phyloP scores from a whole-genome alignment of 2,888 invertebrate genomes.

The Callosobruchus maculatus region DNA sequence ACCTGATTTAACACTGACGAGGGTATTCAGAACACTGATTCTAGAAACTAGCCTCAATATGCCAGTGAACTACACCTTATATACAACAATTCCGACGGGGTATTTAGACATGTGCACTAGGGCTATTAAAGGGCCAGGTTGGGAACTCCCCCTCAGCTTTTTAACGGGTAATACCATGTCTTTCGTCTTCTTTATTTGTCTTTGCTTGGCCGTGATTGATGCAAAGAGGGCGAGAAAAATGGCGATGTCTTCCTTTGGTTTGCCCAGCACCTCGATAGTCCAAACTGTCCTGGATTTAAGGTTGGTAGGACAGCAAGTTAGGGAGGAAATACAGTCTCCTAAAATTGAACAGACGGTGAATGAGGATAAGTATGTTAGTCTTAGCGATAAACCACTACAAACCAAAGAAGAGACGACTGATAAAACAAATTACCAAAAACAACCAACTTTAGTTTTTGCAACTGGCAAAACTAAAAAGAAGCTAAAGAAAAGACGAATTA shows the following conservation, averaged over 20 bases:
- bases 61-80: slow-evolving; percentile 64
- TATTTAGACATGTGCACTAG: slow-evolving; percentile 67
- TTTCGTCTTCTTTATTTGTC: slow-evolving; percentile 58
- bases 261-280: slow-evolving; percentile 52
- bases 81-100: slow-evolving; percentile 60
- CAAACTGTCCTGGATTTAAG: slow-evolving; percentile 63
- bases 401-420: slow-evolving; percentile 1
- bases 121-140: slow-evolving; percentile 67
- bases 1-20: slow-evolving; percentile 79
- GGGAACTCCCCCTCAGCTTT: slow-evolving; percentile 71
- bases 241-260: slow-evolving; percentile 48
- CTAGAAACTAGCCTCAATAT: slow-evolving; percentile 60
- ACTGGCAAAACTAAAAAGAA: slow-evolving; percentile 43
- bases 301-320: slow-evolving; percentile 52
- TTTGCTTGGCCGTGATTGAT: slow-evolving; percentile 68
- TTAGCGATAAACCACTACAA: background rate
- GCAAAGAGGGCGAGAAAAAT: slow-evolving; percentile 64
- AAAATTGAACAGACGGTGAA: slow-evolving; percentile 12
- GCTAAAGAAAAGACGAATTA: slow-evolving; percentile 36
- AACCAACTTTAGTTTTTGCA: slow-evolving; percentile 38
- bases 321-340: slow-evolving; percentile 41
- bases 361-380: slow-evolving; percentile 13
- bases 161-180: slow-evolving; percentile 58
- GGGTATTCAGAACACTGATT: slow-evolving; percentile 63
- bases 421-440: slow-evolving; percentile 15